Percentiles rank a stretch among this genome's conserved stretches.
Evolutionary conservation across 2,888 invertebrate species (phyloP).

Genomic region (Axea sp.): DNA sequence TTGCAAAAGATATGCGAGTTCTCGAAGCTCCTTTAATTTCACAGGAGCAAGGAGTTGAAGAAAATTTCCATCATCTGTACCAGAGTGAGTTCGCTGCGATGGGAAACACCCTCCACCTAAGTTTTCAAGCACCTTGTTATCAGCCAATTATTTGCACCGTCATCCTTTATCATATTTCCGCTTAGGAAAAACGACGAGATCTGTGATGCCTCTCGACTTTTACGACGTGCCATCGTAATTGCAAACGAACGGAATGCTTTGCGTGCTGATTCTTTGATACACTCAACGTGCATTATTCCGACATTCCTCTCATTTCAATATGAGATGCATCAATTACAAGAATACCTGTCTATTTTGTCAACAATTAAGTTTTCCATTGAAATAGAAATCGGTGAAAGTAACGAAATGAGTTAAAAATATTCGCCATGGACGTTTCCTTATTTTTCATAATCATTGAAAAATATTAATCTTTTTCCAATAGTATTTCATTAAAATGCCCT

Average conservation of each 20-base stretch:
- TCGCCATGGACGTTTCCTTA: too few relatives aligned
- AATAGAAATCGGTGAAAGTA: too few relatives aligned
- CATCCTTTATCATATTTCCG: constrained; percentile 45
- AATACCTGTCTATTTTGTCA: constrained; percentile 15
- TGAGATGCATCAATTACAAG: constrained; percentile 27
- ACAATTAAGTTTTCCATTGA: not conserved
- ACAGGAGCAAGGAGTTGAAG: constrained; percentile 66
- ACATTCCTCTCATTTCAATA: constrained; percentile 23
- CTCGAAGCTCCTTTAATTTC: constrained; percentile 64
- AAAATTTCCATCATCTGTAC: constrained; percentile 68
- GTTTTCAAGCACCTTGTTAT: constrained; percentile 62
- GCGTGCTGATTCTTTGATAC: constrained; percentile 37
- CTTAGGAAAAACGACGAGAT: constrained; percentile 37
- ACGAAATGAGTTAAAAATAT: too few relatives aligned
- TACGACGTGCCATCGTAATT: constrained; percentile 43
- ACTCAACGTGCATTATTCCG: constrained; percentile 26
- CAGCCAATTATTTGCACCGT: constrained; percentile 56
- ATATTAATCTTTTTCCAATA: too few relatives aligned
- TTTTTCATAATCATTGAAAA: too few relatives aligned
- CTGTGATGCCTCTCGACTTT: constrained; percentile 36
- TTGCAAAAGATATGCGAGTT: constrained; percentile 43
- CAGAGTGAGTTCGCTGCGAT: constrained; percentile 31
- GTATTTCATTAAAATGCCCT: too few relatives aligned
- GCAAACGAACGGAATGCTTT: constrained; percentile 47
- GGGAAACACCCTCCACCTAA: constrained; percentile 39